Evolutionary conservation across 2,888 invertebrate species (phyloP).

Genomic region (Scaptomyza polygonia): DNA sequence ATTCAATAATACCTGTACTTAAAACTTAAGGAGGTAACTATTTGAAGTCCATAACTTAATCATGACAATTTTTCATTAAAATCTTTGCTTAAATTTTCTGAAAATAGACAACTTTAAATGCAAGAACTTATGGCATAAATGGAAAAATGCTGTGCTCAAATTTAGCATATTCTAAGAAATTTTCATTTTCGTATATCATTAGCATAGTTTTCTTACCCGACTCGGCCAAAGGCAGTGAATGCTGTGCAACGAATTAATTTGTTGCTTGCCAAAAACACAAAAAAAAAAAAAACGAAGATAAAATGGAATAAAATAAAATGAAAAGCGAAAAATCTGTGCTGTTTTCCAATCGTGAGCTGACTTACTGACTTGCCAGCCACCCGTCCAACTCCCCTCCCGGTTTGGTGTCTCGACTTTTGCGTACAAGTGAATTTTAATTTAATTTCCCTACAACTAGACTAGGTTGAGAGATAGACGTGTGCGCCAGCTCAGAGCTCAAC

Average conservation of each 20-base stretch:
- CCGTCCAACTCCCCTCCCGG: background rate
- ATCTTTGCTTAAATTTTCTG: background rate
- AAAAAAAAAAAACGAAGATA: constrained; percentile 7
- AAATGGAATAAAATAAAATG: constrained; percentile 18
- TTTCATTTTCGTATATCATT: constrained; percentile 65
- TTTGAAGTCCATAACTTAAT: background rate
- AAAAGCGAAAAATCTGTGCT: constrained; percentile 65
- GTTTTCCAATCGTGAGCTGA: constrained; percentile 72
- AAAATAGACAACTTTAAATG: background rate
- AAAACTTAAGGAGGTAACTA: too few species aligned
- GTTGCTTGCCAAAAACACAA: constrained; percentile 49
- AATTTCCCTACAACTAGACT: constrained; percentile 76
- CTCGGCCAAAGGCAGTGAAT: constrained; percentile 34
- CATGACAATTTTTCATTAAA: background rate
- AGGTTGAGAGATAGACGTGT: constrained; percentile 74
- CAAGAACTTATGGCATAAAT: constrained; percentile 18
- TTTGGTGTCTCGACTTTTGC: constrained; percentile 63
- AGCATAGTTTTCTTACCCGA: constrained; percentile 63
- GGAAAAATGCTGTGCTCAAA: constrained; percentile 34
- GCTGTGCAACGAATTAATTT: constrained; percentile 71
- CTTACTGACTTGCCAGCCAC: constrained; percentile 57
- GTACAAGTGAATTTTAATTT: constrained; percentile 79
- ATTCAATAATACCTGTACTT: too few species aligned
- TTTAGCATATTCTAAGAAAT: constrained; percentile 53
- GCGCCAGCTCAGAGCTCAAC: constrained; percentile 61